Base-by-base conservation (phyloP, 2,888 invertebrate species). In the Diloba caeruleocephala region DNA sequence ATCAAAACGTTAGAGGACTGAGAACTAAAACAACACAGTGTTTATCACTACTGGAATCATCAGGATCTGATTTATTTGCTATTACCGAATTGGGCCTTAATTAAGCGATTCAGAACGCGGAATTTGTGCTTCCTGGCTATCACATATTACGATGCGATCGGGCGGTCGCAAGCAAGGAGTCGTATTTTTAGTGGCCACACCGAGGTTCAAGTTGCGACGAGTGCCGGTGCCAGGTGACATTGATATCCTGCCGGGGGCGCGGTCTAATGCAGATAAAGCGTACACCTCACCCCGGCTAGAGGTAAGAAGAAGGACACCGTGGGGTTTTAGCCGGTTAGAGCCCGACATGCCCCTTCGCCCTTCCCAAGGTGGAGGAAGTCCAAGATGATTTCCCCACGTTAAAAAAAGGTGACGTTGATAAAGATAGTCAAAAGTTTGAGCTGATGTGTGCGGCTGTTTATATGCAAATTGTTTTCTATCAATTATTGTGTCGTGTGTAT, bases 1-100 rank as follows among this genome's bases (percentile, higher is more conserved):
- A 58, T 26, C 58, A 58, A 34, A 44, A 44, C 26, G 26, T 44
- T 0, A 34, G 44, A 44, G 44, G 44, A 13, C 17, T 44, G 0
- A 28, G 52, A 19, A 58, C 49, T 4, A 52, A 58, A 10, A 41
- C 48, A 10, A 29, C 31, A 15, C 23, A 44, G 32, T 44, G 48
- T 28, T 9, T 48, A 25, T 52, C 51, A 3, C 7, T 51, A 19
- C 7, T 56, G 7, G 51, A 56, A 29, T 51, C 33, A 8, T 51
- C 45, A 1, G 41, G 7, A 7, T 17, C 38, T 1, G 51, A 51
- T 33, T 17, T 51, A 25, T 51, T 42, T 9, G 41, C 45, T 2
- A 48, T 57, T 12, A 52, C 57, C 0, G 51, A 52, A 39, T 28
- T 39, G 0, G 51, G 57, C 0, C 9, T 31, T 1, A 42, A 26